phyloP scores from a whole-genome alignment of 1,140 invertebrate genomes.

The Aphis gossypii region DNA sequence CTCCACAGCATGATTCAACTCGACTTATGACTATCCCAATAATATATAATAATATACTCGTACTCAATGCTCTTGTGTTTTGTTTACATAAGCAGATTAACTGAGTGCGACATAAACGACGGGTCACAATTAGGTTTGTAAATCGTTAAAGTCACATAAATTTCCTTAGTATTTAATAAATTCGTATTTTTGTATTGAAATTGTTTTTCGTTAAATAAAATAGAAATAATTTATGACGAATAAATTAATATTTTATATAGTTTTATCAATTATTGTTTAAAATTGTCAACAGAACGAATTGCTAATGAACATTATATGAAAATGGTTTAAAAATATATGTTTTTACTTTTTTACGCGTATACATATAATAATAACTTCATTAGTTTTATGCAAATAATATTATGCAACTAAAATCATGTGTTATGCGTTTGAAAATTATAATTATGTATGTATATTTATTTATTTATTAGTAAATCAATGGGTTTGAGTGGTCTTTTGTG shows the following conservation, averaged over 20 bases:
- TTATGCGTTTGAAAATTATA: not conserved
- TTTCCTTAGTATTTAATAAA: not conserved
- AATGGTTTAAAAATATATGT: not conserved
- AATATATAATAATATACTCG: too few relatives aligned
- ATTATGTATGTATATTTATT: not conserved
- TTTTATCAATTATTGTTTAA: not conserved
- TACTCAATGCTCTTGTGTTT: too few relatives aligned
- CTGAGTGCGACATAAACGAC: too few relatives aligned
- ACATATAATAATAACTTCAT: not conserved
- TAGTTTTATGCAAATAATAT: not conserved
- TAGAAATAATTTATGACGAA: not conserved
- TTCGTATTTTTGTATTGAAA: not conserved
- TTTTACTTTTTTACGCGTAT: not conserved
- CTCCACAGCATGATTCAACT: too few relatives aligned
- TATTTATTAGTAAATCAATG: not conserved
- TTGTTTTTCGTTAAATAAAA: not conserved
- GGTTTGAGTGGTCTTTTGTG: not conserved
- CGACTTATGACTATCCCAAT: too few relatives aligned
- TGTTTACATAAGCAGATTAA: too few relatives aligned
- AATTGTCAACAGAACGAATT: not conserved
- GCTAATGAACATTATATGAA: conserved; percentile 7
- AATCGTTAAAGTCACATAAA: not conserved
- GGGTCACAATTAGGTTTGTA: too few relatives aligned
- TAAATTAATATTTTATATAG: not conserved
- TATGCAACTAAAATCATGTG: not conserved